Conservation (phyloP, 2,113 vertebrate genomes). For the Heloderma charlesbogerti region DNA sequence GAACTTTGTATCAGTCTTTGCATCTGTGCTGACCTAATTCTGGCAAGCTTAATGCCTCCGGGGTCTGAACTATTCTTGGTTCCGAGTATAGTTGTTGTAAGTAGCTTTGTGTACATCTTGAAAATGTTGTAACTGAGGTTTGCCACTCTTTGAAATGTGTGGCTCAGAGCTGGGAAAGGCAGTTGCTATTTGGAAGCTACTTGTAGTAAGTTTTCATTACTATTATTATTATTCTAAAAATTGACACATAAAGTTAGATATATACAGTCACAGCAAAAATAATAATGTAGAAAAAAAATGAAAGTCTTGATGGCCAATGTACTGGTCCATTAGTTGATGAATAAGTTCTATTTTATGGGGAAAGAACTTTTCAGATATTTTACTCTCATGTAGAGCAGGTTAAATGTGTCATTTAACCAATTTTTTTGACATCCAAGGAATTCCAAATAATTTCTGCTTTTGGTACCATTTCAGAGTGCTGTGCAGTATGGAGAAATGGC, state of each 20-base stretch:
- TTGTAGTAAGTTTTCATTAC: neutral
- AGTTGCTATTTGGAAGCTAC: neutral
- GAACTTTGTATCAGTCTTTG: conserved; percentile 65
- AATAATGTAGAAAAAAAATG: no score
- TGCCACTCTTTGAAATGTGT: conserved; percentile 23
- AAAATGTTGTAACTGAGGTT: conserved; percentile 5
- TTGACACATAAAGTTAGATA: neutral
- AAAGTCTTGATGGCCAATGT: neutral
- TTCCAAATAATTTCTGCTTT: neutral
- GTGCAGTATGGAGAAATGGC: neutral
- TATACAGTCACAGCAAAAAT: neutral
- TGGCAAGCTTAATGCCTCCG: conserved; percentile 33
- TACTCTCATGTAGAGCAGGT: neutral
- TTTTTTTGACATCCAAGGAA: neutral
- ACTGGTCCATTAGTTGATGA: neutral
- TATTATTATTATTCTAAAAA: neutral
- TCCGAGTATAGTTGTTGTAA: conserved; percentile 22
- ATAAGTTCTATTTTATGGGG: neutral
- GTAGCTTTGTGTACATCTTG: neutral
- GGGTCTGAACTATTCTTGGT: conserved; percentile 26
- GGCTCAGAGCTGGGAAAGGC: neutral
- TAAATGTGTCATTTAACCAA: neutral
- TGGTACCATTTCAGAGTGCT: neutral
- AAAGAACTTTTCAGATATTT: neutral
- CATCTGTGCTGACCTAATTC: conserved; percentile 62